phyloP scores from a whole-genome alignment of 2,888 invertebrate genomes.

The Lasioglossum morio region DNA sequence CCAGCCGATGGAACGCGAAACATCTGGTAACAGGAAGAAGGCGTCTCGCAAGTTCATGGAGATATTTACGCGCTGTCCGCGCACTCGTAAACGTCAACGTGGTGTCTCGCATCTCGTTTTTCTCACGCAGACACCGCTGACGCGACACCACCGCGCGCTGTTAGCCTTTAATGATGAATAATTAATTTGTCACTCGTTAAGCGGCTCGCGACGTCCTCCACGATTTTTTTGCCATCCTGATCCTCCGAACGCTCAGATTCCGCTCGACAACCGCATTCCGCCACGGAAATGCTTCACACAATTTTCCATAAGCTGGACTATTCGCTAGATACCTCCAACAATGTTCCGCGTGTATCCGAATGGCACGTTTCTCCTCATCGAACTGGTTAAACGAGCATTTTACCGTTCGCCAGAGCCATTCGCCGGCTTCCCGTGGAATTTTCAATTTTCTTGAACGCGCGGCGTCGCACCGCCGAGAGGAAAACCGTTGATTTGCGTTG shows the following conservation, averaged over 20 bases:
- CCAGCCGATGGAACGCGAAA: slow-evolving; percentile 55
- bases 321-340: neutral
- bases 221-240: neutral
- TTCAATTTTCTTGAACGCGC: slow-evolving; percentile 49
- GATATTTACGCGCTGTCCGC: slow-evolving; percentile 78
- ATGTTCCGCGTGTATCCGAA: neutral
- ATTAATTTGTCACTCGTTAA: slow-evolving; percentile 72
- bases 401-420: neutral
- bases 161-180: slow-evolving; percentile 72
- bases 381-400: neutral
- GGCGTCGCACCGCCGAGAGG: neutral
- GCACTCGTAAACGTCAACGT: slow-evolving; percentile 77
- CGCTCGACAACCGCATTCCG: no score
- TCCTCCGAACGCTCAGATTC: neutral
- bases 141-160: slow-evolving; percentile 56
- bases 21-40: slow-evolving; percentile 68
- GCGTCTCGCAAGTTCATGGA: slow-evolving; percentile 75
- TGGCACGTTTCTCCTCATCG: neutral
- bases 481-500: slow-evolving; percentile 47
- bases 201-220: slow-evolving; percentile 9
- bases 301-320: neutral
- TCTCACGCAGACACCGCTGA: slow-evolving; percentile 56
- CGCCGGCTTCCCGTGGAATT: slow-evolving; percentile 26
- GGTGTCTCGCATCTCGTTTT: slow-evolving; percentile 67
- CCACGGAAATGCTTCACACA: neutral